Percentiles rank a stretch among this genome's conserved stretches.
phyloP scores from a whole-genome alignment of 53 echinoderm and acorn worm genomes.

The Antedon mediterranea region DNA sequence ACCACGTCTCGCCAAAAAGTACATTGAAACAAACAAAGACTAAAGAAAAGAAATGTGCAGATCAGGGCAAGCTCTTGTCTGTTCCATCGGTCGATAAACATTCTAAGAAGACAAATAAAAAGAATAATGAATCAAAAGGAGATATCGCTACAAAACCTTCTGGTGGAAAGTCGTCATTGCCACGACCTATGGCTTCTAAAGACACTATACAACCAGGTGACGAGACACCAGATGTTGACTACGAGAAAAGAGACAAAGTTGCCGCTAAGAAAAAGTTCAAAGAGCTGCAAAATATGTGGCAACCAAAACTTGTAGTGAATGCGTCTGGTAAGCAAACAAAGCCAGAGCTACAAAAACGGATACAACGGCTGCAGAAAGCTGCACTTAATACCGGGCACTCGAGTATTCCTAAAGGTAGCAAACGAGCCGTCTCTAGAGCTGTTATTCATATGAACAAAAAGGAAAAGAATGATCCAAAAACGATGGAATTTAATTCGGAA shows the following conservation, averaged over 20 bases:
- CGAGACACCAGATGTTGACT: neutral
- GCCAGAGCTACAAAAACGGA: neutral
- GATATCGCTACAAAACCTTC: neutral
- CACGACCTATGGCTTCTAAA: neutral
- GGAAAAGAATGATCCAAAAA: neutral
- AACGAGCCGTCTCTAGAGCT: neutral
- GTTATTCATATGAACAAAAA: neutral
- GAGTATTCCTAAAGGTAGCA: neutral
- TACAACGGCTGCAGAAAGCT: neutral
- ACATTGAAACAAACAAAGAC: neutral
- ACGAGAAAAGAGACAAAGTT: neutral
- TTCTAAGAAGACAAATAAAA: neutral
- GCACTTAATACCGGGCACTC: neutral
- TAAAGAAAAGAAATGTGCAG: neutral
- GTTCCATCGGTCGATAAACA: neutral
- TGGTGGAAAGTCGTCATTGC: neutral
- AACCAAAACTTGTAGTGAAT: neutral
- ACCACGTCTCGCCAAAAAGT: neutral
- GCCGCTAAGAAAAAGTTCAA: neutral
- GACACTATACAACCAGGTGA: neutral
- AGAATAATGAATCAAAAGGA: neutral
- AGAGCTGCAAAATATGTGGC: neutral
- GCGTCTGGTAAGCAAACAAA: neutral
- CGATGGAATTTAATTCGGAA: neutral
- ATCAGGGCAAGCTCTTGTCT: neutral